Conservation (phyloP, 2,797 vertebrate genomes). For the Merluccius polli region DNA sequence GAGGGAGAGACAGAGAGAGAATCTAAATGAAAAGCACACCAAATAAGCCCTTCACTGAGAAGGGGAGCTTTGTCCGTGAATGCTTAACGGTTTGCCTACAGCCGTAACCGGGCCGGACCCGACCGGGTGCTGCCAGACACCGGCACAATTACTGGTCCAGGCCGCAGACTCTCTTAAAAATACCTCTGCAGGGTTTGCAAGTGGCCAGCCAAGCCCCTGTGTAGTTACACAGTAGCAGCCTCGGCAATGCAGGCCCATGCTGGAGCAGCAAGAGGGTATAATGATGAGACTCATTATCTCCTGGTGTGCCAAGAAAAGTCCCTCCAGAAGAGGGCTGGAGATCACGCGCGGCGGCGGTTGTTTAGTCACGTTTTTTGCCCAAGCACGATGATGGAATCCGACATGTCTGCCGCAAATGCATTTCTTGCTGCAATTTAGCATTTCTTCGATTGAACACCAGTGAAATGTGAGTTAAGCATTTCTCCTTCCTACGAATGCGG, state of each 20-base stretch:
- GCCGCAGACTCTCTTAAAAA: slow-evolving; percentile 78
- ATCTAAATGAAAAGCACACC: slow-evolving; percentile 41
- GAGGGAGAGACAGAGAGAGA: neutral
- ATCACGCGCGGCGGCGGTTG: neutral
- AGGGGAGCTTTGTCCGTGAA: slow-evolving; percentile 37
- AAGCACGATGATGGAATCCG: neutral
- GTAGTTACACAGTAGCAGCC: slow-evolving; percentile 57
- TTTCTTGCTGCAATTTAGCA: neutral
- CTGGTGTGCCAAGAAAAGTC: slow-evolving; percentile 10
- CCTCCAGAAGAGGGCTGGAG: neutral
- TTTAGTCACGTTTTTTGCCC: neutral
- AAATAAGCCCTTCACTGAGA: slow-evolving; percentile 47
- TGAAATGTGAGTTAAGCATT: neutral
- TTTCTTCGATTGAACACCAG: neutral
- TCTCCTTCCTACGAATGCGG: neutral
- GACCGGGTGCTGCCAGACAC: slow-evolving; percentile 65
- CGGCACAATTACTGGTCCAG: slow-evolving; percentile 65
- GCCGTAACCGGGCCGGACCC: slow-evolving; percentile 53
- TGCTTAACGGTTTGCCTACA: slow-evolving; percentile 49
- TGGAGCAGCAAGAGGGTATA: slow-evolving; percentile 39
- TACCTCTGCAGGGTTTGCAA: slow-evolving; percentile 64
- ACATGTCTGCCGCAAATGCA: neutral
- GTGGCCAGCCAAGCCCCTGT: slow-evolving; percentile 62
- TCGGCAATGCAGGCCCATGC: slow-evolving; percentile 36
- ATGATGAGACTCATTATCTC: slow-evolving; percentile 34